Base-by-base conservation (phyloP, 1,140 invertebrate genomes). In the Papilio glaucus region DNA sequence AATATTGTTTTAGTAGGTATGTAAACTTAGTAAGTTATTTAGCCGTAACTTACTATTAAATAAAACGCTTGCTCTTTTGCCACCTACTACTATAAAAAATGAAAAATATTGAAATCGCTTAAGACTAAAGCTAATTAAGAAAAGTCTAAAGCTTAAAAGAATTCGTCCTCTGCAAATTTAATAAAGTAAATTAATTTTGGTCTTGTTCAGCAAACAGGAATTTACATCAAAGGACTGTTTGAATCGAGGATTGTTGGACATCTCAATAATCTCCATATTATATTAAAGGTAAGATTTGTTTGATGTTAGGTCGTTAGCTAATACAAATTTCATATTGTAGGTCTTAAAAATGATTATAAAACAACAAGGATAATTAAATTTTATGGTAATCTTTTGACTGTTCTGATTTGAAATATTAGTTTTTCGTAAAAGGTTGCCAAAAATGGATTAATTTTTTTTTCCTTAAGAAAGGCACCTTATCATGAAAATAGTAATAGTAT, bases 231-330 rank as follows among this genome's bases (percentile, higher is more conserved):
- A 57, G 49, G 49, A 57, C 18, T 24, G 49, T 57, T 10, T 57
- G 49, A 57, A 57, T 57, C 49, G 49, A 57, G 49, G 49, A 57
- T 26, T 57, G 49, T 57, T 57, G 68, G n/a, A 74, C 60, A 61
- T 74, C 68, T 29, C 63, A 38, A 71, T 57, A 73, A 62, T 53
- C 38, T 74, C 68, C 67, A 73, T 63, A 71, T 74, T 61, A 69
- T 69, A 38, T 67, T 57, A 73, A 24, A 39, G n/a, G 21, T 57
- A 24, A 57, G 49, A 24, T 57, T 57, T 57, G 49, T 57, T 57
- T 57, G 49, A 57, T 24, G 49, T 53, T 12, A 24, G 49, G 4
- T 26, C 49, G 49, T 57, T 57, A 57, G 4, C 49, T 57, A 24
- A 5, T 24, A 57, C 18, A 24, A 57, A 57, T 57, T 57, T 12